These are phyloP conservation scores for Drosophila nr. fundita DNA, from an alignment of 2,888 invertebrate genomes.

Conservation along the genomic window DNA sequence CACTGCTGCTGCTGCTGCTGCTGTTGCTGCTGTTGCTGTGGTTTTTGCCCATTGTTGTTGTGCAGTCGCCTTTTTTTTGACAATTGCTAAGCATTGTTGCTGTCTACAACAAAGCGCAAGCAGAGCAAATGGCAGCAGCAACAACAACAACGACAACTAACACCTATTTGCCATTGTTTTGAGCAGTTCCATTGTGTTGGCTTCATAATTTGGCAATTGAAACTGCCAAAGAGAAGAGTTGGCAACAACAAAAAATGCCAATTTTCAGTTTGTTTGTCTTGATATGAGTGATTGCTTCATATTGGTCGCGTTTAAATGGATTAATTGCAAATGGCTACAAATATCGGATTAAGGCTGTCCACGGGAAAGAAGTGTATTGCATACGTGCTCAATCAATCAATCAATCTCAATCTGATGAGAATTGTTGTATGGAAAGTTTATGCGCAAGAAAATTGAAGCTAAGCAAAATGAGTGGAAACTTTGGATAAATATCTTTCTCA, in stretches of 20 bases:
- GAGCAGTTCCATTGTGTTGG: constrained; percentile 40
- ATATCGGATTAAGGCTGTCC: neutral
- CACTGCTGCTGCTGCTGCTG: constrained; percentile 13
- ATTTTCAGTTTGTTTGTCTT: constrained; percentile 22
- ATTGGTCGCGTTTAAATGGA: constrained; percentile 13
- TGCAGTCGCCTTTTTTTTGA: constrained; percentile 44
- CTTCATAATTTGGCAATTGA: constrained; percentile 69
- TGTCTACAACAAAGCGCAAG: constrained; percentile 66
- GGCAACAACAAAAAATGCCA: constrained; percentile 7
- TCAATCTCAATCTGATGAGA: neutral
- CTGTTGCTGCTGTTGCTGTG: constrained; percentile 25
- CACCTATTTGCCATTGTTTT: constrained; percentile 64
- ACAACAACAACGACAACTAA: constrained; percentile 30
- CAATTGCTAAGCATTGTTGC: constrained; percentile 68
- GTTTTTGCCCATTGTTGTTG: constrained; percentile 54
- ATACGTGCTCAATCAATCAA: neutral
- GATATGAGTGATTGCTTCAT: constrained; percentile 27
- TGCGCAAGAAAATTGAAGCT: neutral
- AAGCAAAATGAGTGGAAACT: neutral
- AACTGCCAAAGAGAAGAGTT: constrained; percentile 36
- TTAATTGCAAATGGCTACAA: constrained; percentile 4
- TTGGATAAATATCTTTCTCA: neutral
- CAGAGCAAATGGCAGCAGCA: constrained; percentile 31
- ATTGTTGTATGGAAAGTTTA: neutral
- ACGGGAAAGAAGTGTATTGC: neutral